Conservation (phyloP, 2,113 vertebrate genomes). For the Myotis yumanensis region DNA sequence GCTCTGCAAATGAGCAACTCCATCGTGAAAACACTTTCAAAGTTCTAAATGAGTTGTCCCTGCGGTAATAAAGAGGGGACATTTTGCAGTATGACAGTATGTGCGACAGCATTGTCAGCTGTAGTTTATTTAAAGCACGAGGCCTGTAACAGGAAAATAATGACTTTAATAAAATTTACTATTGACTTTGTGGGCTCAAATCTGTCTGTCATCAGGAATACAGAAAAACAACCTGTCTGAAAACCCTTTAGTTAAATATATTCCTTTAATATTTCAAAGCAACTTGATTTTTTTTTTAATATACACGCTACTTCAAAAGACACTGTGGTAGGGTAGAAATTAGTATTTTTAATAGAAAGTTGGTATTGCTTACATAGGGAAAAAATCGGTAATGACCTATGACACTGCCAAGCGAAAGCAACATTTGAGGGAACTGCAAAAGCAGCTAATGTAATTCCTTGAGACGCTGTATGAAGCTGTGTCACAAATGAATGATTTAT, state of each 20-base stretch:
- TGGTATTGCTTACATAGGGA: constrained; percentile 87
- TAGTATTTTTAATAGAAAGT: constrained; percentile 89
- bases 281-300: constrained; percentile 85
- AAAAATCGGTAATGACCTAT: constrained; percentile 85
- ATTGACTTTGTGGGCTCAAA: constrained; percentile 90
- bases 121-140: constrained; percentile 87
- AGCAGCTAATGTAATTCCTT: constrained; percentile 84
- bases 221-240: constrained; percentile 85
- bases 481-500: constrained; percentile 87
- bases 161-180: constrained; percentile 92
- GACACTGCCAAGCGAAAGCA: constrained; percentile 83
- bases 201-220: constrained; percentile 87
- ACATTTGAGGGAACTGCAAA: constrained; percentile 83
- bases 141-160: constrained; percentile 88
- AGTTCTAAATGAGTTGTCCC: constrained; percentile 87
- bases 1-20: constrained; percentile 80
- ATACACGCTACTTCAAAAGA: constrained; percentile 86
- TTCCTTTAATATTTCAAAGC: constrained; percentile 91
- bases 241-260: constrained; percentile 89
- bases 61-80: constrained; percentile 96
- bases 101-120: constrained; percentile 88
- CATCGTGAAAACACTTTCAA: constrained; percentile 82
- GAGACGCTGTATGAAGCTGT: constrained; percentile 84
- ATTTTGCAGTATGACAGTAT: constrained; percentile 86
- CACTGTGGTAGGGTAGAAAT: constrained; percentile 84